Evolutionary conservation across 2,888 invertebrate species (phyloP).

Genomic region (Melinopterus prodromus): DNA sequence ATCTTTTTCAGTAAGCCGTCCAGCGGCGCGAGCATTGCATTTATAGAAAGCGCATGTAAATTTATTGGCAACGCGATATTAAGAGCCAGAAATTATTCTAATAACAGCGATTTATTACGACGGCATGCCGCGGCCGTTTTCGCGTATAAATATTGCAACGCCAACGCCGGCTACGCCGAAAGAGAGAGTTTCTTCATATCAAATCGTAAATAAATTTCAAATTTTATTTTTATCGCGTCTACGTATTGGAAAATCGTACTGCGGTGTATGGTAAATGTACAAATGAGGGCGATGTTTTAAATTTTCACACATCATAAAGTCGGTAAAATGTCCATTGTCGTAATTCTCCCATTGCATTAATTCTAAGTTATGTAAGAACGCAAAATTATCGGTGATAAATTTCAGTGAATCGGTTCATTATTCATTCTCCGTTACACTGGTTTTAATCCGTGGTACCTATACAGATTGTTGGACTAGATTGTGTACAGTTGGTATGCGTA

Average conservation of each 20-base stretch:
- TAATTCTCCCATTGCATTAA: slow-evolving; percentile 4
- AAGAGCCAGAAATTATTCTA: slow-evolving; percentile 38
- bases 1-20: background rate
- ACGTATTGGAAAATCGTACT: background rate
- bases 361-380: slow-evolving; percentile 9
- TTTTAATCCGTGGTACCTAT: background rate
- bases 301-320: slow-evolving; percentile 8
- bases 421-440: background rate
- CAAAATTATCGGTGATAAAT: slow-evolving; percentile 11
- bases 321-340: background rate
- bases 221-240: background rate
- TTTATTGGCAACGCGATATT: slow-evolving; percentile 32
- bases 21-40: background rate
- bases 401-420: background rate
- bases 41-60: slow-evolving; percentile 28
- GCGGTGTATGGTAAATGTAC: background rate
- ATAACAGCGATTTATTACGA: slow-evolving; percentile 36
- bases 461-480: background rate
- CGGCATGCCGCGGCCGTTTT: background rate
- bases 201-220: background rate
- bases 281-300: slow-evolving; percentile 5
- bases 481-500: background rate
- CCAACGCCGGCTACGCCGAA: background rate
- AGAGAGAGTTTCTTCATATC: background rate
- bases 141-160: slow-evolving; percentile 4